Conservation (phyloP, 2,797 vertebrate species). For the Acipenser ruthenus region DNA sequence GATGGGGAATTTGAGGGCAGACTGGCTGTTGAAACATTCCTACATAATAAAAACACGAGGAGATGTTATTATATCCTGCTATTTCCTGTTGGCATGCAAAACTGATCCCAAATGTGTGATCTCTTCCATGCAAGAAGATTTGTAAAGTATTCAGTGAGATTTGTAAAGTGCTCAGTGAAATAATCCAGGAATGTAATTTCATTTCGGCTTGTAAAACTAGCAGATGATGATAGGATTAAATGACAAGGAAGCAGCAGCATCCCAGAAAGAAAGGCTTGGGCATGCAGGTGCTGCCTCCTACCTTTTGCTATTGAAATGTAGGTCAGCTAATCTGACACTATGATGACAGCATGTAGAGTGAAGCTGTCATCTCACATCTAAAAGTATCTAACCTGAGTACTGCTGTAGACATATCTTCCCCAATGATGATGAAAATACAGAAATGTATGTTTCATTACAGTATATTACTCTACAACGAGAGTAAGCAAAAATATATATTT, state of each 20-base stretch:
- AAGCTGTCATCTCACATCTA: no score
- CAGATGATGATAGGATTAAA: not conserved
- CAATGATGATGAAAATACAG: no score
- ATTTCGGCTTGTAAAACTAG: not conserved
- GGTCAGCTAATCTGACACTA: no score
- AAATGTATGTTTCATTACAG: no score
- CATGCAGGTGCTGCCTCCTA: not conserved
- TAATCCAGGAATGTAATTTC: constrained; percentile 2
- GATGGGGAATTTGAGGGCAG: not conserved
- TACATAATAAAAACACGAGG: not conserved
- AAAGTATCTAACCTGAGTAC: no score
- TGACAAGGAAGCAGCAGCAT: not conserved
- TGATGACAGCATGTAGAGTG: no score
- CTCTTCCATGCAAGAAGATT: not conserved
- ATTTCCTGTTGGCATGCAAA: not conserved
- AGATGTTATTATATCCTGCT: constrained; percentile 2
- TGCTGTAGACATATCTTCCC: no score
- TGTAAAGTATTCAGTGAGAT: not conserved
- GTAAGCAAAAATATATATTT: no score
- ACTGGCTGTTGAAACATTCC: not conserved
- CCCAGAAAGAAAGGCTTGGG: not conserved
- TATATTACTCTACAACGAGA: no score
- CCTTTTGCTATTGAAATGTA: not conserved
- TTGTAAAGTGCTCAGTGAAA: not conserved
- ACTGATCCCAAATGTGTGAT: constrained; percentile 1